A percentile compares a stretch with the other conserved stretches of the same genome.
Conservation (phyloP, 1,140 invertebrate species). For the Pseudomyrmex sp. region DNA sequence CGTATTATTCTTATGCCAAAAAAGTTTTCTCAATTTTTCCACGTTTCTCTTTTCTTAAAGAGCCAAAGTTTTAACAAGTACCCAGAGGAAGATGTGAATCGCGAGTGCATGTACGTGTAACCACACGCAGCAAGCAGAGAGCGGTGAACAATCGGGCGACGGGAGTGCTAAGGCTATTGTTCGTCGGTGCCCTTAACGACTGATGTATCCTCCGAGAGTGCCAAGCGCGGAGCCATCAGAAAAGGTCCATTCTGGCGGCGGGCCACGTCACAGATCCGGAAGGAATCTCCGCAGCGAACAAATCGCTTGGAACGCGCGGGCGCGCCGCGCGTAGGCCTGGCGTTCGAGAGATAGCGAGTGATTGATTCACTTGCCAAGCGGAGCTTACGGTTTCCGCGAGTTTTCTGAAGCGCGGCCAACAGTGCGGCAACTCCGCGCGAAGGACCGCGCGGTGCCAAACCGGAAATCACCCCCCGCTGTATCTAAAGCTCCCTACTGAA, state of each 20-base stretch:
- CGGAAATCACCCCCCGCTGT: constrained; percentile 76
- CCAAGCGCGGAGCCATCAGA: constrained; percentile 34
- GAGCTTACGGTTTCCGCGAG: constrained; percentile 77
- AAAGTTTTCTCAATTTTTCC: too few relatives aligned
- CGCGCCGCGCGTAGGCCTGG: constrained; percentile 64
- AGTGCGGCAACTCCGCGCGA: constrained; percentile 66
- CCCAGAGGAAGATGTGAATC: background rate
- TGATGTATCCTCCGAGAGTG: constrained; percentile 31
- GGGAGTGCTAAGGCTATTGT: constrained; percentile 37
- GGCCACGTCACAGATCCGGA: constrained; percentile 75
- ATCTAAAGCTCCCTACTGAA: constrained; percentile 8
- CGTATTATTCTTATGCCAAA: too few relatives aligned
- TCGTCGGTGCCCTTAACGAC: constrained; percentile 31
- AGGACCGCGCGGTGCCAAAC: constrained; percentile 76
- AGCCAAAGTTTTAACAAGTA: too few relatives aligned
- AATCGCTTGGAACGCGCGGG: constrained; percentile 56
- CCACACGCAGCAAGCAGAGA: background rate
- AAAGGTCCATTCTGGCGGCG: constrained; percentile 71
- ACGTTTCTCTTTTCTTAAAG: too few relatives aligned
- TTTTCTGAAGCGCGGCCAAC: constrained; percentile 81
- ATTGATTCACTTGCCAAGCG: constrained; percentile 82
- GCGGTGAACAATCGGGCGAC: background rate
- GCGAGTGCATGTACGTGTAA: too few relatives aligned
- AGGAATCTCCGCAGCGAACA: constrained; percentile 77
- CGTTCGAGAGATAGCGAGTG: constrained; percentile 77